Conservation (phyloP, 2,888 invertebrate genomes). For the Cerastis leucographa region DNA sequence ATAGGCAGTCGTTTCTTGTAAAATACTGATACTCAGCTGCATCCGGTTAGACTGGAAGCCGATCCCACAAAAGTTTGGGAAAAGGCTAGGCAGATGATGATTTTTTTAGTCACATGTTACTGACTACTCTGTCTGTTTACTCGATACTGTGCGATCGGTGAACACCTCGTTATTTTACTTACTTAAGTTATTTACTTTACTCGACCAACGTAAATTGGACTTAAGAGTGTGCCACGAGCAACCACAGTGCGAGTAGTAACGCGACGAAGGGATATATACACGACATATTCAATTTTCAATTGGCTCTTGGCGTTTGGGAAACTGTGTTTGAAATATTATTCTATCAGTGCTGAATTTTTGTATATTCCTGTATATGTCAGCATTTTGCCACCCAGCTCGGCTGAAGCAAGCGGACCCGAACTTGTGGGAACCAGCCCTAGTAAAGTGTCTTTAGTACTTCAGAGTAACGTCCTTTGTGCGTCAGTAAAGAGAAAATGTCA, state of each 20-base stretch:
- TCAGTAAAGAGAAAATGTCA: constrained; percentile 39
- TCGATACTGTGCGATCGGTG: neutral
- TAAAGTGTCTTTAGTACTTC: constrained; percentile 12
- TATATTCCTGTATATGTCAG: too few species aligned
- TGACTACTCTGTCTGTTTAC: too few species aligned
- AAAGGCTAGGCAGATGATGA: too few species aligned
- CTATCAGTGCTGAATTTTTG: too few species aligned
- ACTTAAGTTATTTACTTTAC: neutral
- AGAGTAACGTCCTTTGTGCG: constrained; percentile 20
- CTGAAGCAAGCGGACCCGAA: neutral
- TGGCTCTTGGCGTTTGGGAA: too few species aligned
- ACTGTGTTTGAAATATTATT: too few species aligned
- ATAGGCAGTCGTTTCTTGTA: too few species aligned
- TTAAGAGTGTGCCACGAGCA: neutral
- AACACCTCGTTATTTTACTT: neutral
- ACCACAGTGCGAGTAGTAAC: neutral
- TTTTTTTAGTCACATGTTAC: too few species aligned
- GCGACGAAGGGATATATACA: neutral
- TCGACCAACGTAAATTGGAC: neutral
- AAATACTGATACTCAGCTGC: too few species aligned
- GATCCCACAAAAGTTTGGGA: too few species aligned
- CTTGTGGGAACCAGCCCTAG: neutral
- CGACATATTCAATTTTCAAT: too few species aligned
- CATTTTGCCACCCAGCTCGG: neutral
- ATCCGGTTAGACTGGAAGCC: too few species aligned